Base-by-base conservation (phyloP, 2,888 invertebrate genomes). In the Lepidochitona cinerea region DNA sequence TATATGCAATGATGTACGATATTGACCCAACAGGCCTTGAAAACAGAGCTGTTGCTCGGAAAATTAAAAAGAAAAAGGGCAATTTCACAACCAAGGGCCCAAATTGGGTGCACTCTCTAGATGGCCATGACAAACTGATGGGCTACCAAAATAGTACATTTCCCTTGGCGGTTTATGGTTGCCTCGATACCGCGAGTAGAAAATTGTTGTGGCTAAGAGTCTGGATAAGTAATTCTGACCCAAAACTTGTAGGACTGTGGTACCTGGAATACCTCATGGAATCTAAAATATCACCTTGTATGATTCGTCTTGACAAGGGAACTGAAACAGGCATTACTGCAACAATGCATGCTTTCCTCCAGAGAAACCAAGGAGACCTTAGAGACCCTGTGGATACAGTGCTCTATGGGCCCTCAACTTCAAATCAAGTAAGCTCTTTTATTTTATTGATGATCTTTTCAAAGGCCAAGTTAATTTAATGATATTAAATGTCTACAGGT, bases 381-480 rank as follows among this genome's bases (percentile, higher is more conserved):
- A 29, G 18, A 9, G 12, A 23, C 0, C 37, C 68, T 0, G 29
- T 7, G 29, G 68, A 68, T 0, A 41, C 68, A 14, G 68, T 68
- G 6, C 29, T 68, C 4, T 68, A 68, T 41, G 68, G 68, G 2
- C 68, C 68, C 9, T 68, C 68, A 23, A 68, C 68, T 14, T 68
- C 68, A 12, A 68, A 68, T 49, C 68, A 68, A 37, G 68, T 68
- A 29, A 18, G n/a, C n/a, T n/a, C n/a, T n/a, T n/a, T n/a, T n/a
- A n/a, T n/a, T n/a, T n/a, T n/a, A n/a, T n/a, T n/a, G n/a, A n/a
- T n/a, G n/a, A n/a, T n/a, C n/a, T n/a, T n/a, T n/a, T n/a, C n/a
- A n/a, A n/a, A n/a, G n/a, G n/a, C n/a, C n/a, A n/a, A n/a, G n/a
- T n/a, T n/a, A n/a, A n/a, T n/a, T n/a, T n/a, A n/a, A n/a, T n/a